Percentiles rank a stretch among this genome's conserved stretches.
These are phyloP conservation scores for Acanthurus lineatus DNA, from an alignment of 2,797 vertebrate genomes.

Conservation along the genomic window DNA sequence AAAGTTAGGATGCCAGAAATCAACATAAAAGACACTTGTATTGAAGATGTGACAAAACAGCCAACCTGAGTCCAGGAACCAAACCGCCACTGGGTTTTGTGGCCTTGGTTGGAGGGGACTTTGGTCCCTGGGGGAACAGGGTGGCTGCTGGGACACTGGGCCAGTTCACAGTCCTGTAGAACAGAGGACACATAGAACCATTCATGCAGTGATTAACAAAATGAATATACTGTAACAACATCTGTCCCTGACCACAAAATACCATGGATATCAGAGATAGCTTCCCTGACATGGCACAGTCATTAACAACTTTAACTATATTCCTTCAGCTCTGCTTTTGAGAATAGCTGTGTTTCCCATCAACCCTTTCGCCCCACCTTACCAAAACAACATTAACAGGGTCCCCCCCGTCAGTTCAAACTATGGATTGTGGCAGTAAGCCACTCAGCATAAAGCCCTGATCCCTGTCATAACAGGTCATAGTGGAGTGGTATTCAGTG, in stretches of 20 bases:
- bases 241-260: conserved; percentile 63
- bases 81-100: conserved; percentile 97
- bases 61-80: conserved; percentile 98
- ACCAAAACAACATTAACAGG: conserved; percentile 80
- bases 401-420: conserved; percentile 81
- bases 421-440: conserved; percentile 85
- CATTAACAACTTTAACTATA: conserved; percentile 48
- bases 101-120: conserved; percentile 80
- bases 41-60: conserved; percentile 11
- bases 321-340: conserved; percentile 61
- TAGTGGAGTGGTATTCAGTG: conserved; percentile 83
- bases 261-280: conserved; percentile 64
- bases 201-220: conserved; percentile 74
- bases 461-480: conserved; percentile 87
- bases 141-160: conserved; percentile 88
- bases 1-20: conserved; percentile 6
- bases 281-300: conserved; percentile 51
- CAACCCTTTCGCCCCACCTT: conserved; percentile 62
- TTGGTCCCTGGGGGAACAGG: conserved; percentile 88
- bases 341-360: conserved; percentile 75
- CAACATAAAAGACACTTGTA: background rate
- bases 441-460: conserved; percentile 84
- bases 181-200: conserved; percentile 63
- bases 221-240: conserved; percentile 74
- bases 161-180: conserved; percentile 94